Base-by-base conservation (phyloP, 2,888 invertebrate species). In the Dasypogon diadema region DNA sequence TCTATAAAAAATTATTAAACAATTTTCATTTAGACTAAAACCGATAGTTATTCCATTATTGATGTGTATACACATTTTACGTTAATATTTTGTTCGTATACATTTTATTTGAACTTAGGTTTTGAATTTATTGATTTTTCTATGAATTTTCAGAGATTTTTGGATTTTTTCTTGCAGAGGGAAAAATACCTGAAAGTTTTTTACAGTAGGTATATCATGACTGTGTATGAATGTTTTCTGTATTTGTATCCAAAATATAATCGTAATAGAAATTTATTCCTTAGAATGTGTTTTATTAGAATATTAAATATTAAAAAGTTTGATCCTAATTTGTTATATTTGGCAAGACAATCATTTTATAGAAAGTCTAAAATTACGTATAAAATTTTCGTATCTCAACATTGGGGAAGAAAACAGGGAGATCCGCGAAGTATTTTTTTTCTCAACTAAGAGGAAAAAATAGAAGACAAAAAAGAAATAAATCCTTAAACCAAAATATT, bases 71-170 rank as follows among this genome's bases (percentile, higher is more conserved):
- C 76, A 79, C 78, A 77, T 78, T 79, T 78, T 76, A 79, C 77
- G 77, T 80, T 72, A 78, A 77, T 80, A 56, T 51, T 70, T 54
- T 70, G 51, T 75, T 80, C 85, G 85, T 85, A 85, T 85, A 85
- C 86, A 84, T 84, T 84, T 83, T 82, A 85, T 86, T 86, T 86
- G 85, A 86, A 86, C 86, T 85, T 82, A 85, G 83, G 84, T 85
- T 85, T 78, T 77, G 77, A 76, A 77, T 78, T 76, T 77, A 42
- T 63, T 63, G n/a, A 16, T 18, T 48, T 51, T 2, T 18, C 18
- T 51, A 3, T 21, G 14, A 78, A 78, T 77, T 78, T 77, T 68
- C 74, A n/a, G n/a, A n/a, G n/a, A 76, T 74, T 76, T 74, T 79
- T 78, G 72, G 77, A 76, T 76, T 63, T 46, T 76, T 75, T 76